Base-by-base conservation (phyloP, 2,113 vertebrate genomes). In the Phaethon lepturus region DNA sequence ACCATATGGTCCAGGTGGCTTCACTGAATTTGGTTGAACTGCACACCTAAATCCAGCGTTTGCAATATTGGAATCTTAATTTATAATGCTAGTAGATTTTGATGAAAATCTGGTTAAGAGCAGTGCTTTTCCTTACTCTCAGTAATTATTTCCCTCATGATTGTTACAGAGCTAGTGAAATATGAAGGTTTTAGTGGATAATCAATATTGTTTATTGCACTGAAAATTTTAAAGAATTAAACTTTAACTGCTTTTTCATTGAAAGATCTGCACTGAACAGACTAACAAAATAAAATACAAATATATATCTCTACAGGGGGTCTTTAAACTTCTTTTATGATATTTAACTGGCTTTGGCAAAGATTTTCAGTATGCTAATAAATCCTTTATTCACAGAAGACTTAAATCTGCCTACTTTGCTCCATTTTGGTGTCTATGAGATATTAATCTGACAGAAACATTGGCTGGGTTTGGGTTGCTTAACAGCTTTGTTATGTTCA, bases 201-300 rank as follows among this genome's bases (percentile, higher is more conserved):
- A 97, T 97, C 93, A 96, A 95, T 97, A 97, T 88, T 96, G 97
- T 95, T 98, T 98, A 96, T 97, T 88, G 58, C 93, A 40, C 86
- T 90, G 96, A 94, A 96, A 96, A 97, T 92, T 97, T 98, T 91
- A 96, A 97, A 96, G 88, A 96, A 97, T 97, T 95, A 97, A 96
- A 96, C 50, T 96, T 96, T 96, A 96, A 96, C 79, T 96, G 94
- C 90, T 86, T 96, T 95, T 97, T 93, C 80, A 87, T 86, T 87
- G 95, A 96, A 97, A 88, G 63, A 88, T 86, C 92, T 86, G 50
- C 66, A 17, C 56, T 64, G 82, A 97, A 63, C 86, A 97, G 74
- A 95, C 95, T 94, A 91, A 96, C 96, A 97, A 89, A 97, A 97
- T 97, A 96, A 96, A 97, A 97, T 90, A 90, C 92, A 97, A 96